These are phyloP conservation scores for Drosophila nigricruria DNA, from an alignment of 2,888 invertebrate species.

Conservation along the genomic window DNA sequence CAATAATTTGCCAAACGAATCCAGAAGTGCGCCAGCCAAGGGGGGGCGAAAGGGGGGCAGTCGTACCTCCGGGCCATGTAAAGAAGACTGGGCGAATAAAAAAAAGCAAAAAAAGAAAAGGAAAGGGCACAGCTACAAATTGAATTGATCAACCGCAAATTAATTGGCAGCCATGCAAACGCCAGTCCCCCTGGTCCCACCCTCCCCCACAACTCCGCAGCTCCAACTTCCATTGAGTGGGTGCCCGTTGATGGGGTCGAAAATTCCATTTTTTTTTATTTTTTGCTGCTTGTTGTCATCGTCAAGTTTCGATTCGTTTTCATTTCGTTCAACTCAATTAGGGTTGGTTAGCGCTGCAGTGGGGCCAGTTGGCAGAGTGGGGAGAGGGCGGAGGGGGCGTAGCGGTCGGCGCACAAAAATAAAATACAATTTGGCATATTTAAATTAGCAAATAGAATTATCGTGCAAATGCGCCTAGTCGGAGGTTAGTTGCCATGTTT, in stretches of 20 bases:
- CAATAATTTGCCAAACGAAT: slow-evolving; percentile 80
- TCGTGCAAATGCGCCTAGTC: slow-evolving; percentile 54
- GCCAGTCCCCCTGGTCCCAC: slow-evolving; percentile 45
- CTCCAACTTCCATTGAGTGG: slow-evolving; percentile 34
- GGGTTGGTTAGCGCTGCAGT: slow-evolving; percentile 32
- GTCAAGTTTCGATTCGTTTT: slow-evolving; percentile 65
- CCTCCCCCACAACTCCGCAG: not conserved
- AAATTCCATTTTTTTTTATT: slow-evolving; percentile 36
- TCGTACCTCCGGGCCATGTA: slow-evolving; percentile 6
- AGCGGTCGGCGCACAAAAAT: slow-evolving; percentile 19
- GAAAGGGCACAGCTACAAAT: slow-evolving; percentile 74
- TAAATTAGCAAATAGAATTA: slow-evolving; percentile 80
- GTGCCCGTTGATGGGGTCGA: slow-evolving; percentile 18
- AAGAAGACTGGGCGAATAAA: not conserved
- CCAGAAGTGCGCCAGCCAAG: slow-evolving; percentile 62
- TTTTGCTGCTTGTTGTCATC: slow-evolving; percentile 28
- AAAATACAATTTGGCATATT: slow-evolving; percentile 77
- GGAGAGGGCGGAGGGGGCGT: not conserved
- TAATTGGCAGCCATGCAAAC: slow-evolving; percentile 83
- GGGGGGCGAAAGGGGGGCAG: slow-evolving; percentile 33
- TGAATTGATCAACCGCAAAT: slow-evolving; percentile 85
- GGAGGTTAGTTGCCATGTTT: slow-evolving; percentile 76
- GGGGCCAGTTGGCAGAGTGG: not conserved
- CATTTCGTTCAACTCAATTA: slow-evolving; percentile 78
- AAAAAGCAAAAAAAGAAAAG: not conserved